These are phyloP conservation scores for Anniella stebbinsi DNA, from an alignment of 2,797 vertebrate species.

Conservation along the genomic window DNA sequence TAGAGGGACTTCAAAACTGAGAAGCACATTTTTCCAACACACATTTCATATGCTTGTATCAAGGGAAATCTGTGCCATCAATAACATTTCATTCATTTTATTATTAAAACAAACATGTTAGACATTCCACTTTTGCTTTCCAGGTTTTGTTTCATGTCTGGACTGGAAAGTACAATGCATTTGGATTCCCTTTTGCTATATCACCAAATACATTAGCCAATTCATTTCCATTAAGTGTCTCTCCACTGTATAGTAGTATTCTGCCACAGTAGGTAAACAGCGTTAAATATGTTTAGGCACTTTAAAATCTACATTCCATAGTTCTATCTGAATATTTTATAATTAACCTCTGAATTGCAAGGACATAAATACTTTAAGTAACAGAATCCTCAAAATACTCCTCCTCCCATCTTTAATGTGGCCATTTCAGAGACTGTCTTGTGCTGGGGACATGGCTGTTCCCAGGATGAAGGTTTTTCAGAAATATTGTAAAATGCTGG, in stretches of 20 bases:
- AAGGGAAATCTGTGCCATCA: not conserved
- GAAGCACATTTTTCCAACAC: not conserved
- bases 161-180: too few species aligned
- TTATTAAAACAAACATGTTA: not conserved
- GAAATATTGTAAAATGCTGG: too few species aligned
- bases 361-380: too few species aligned
- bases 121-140: not conserved
- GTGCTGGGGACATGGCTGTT: too few species aligned
- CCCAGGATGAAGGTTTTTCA: too few species aligned
- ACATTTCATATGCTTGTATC: not conserved
- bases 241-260: not conserved
- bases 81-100: not conserved
- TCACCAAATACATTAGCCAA: not conserved
- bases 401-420: too few species aligned
- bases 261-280: not conserved
- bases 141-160: not conserved
- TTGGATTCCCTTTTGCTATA: not conserved
- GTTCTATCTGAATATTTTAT: not conserved
- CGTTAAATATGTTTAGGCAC: not conserved
- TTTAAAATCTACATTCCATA: not conserved
- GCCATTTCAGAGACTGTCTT: too few species aligned
- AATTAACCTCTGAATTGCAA: not conserved
- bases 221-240: not conserved
- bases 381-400: too few species aligned
- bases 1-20: not conserved